Conservation (phyloP, 2,888 invertebrate species). For the Caenorhabditis doughertyi region DNA sequence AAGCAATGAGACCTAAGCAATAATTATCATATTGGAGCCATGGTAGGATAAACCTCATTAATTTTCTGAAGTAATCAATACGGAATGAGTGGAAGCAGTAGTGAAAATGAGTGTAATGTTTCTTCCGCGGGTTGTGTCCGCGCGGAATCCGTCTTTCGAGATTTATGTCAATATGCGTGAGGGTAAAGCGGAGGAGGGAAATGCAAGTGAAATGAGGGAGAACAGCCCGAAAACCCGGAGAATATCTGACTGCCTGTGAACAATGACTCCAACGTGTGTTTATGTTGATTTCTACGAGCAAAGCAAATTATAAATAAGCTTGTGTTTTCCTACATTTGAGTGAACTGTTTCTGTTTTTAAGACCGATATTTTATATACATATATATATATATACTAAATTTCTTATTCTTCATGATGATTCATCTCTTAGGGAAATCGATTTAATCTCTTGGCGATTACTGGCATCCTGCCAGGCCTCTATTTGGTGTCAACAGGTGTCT, state of each 20-base stretch:
- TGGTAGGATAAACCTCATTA: neutral
- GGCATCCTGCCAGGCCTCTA: conserved; percentile 11
- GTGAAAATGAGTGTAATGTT: conserved; percentile 55
- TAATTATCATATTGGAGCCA: no score
- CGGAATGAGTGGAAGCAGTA: conserved; percentile 14
- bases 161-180: conserved; percentile 61
- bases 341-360: no score
- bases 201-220: conserved; percentile 10
- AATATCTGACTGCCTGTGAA: neutral
- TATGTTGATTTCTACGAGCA: neutral
- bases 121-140: conserved; percentile 42
- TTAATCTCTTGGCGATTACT: neutral
- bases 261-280: no score
- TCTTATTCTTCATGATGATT: neutral
- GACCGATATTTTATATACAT: no score
- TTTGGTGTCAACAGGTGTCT: conserved; percentile 9
- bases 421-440: no score
- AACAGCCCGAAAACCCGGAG: neutral
- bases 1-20: no score
- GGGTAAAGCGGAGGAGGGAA: conserved; percentile 13
- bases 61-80: conserved; percentile 39
- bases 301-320: no score
- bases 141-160: conserved; percentile 54
- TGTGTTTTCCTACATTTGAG: no score
- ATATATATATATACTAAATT: no score